Base-by-base conservation (phyloP, 2,113 vertebrate species). In the Hemibagrus wyckioides region DNA sequence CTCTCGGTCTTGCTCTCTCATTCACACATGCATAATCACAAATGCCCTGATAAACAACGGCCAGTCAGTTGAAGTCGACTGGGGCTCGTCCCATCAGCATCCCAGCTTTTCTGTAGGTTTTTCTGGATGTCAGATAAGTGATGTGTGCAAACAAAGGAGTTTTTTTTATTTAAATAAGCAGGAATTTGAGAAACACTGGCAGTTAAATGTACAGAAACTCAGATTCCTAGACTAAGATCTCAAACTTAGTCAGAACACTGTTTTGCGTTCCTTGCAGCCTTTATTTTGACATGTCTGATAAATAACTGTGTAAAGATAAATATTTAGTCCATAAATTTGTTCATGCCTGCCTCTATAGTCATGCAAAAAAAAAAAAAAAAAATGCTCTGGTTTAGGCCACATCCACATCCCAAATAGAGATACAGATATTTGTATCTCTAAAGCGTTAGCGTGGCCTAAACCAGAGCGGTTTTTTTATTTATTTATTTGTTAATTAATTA, bases 21-120 rank as follows among this genome's bases (percentile, higher is more conserved):
- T 87, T 87, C 82, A 79, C 86, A 84, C 86, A 84, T 87, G 30
- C 86, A 87, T 87, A 77, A 87, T 83, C 86, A 84, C 82, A 77
- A 87, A 87, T 33, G 59, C 71, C 52, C 86, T 57, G 57, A 79
- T 84, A 83, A 87, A 84, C 86, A 83, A 75, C 57, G 39, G 23
- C 6, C 41, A 67, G 69, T 33, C 69, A 30, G 39, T 48, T 84
- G 44, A 79, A 54, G 52, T 80, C 30, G 77, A 13, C 9, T 23
- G 11, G 9, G 52, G 52, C 52, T 33, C 52, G 52, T 57, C 79
- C 79, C 79, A 28, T 57, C 54, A 59, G 79, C 44, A 30, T 6
- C 2, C 23, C 10, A 52, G 6, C 28, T 10, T 48, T 54, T 19
- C 75, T 36, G 75, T 48, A 48, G 6, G 44, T 30, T 19, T 33